Percentiles rank a stretch among this genome's conserved stretches.
Evolutionary conservation across 2,888 invertebrate species (phyloP).

Genomic region (Baronia brevicornis): DNA sequence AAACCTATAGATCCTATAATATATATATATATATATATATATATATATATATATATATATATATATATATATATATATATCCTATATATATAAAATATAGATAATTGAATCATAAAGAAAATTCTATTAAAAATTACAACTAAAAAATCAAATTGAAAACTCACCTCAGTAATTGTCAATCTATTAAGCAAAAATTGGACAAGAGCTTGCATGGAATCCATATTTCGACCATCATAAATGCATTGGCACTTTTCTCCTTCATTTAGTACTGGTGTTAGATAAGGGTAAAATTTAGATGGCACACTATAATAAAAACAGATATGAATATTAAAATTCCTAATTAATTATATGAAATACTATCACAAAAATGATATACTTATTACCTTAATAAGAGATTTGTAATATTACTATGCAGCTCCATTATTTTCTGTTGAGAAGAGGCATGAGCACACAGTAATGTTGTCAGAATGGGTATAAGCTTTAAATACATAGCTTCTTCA

Average conservation of each 20-base stretch:
- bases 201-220: constrained; percentile 84
- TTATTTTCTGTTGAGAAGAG: constrained; percentile 74
- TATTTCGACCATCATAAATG: constrained; percentile 82
- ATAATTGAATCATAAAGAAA: no score
- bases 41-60: no score
- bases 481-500: constrained; percentile 82
- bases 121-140: no score
- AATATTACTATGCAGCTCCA: constrained; percentile 85
- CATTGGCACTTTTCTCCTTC: constrained; percentile 62
- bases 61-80: no score
- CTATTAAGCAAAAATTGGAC: constrained; percentile 81
- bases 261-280: constrained; percentile 77
- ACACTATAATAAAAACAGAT: constrained; percentile 69
- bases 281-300: constrained; percentile 82
- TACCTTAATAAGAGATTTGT: constrained; percentile 86
- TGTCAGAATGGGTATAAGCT: constrained; percentile 82
- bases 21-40: no score
- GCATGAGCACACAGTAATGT: constrained; percentile 79
- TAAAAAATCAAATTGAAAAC: constrained; percentile 21
- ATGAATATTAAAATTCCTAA: constrained; percentile 6
- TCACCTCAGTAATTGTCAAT: constrained; percentile 74
- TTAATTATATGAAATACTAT: constrained; percentile 1
- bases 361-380: constrained; percentile 1
- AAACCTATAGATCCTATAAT: no score
- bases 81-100: no score